phyloP scores from a whole-genome alignment of 2,113 vertebrate genomes.

The Bos javanicus region DNA sequence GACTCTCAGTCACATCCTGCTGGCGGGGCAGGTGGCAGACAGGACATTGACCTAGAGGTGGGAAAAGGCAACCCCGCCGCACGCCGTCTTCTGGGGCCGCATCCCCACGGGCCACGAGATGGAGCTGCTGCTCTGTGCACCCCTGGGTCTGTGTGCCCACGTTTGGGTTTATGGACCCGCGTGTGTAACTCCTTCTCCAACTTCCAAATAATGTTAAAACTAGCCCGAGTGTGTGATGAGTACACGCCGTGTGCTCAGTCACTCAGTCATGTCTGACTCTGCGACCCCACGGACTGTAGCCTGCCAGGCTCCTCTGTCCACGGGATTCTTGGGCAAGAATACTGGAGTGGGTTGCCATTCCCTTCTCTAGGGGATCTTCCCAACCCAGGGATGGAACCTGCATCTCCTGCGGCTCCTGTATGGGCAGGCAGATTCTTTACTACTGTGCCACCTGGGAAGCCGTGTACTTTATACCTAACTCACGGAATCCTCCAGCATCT shows the following conservation, averaged over 20 bases:
- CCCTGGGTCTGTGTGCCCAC: background rate
- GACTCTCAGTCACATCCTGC: background rate
- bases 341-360: background rate
- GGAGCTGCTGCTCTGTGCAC: background rate
- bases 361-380: background rate
- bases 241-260: accelerated
- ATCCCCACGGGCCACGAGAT: accelerated
- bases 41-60: background rate
- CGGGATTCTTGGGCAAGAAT: background rate
- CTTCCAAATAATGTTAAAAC: background rate
- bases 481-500: background rate
- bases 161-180: accelerated
- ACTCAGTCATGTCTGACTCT: background rate
- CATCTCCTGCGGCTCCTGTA: background rate
- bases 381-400: background rate
- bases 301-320: background rate
- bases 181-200: background rate
- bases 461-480: background rate
- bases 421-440: background rate
- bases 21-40: accelerated
- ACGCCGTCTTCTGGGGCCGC: accelerated
- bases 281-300: background rate
- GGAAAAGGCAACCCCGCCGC: accelerated
- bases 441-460: background rate
- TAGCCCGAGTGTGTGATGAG: no score